Evolutionary conservation across 2,888 invertebrate genomes (phyloP).

Genomic region (Patella pellucida): DNA sequence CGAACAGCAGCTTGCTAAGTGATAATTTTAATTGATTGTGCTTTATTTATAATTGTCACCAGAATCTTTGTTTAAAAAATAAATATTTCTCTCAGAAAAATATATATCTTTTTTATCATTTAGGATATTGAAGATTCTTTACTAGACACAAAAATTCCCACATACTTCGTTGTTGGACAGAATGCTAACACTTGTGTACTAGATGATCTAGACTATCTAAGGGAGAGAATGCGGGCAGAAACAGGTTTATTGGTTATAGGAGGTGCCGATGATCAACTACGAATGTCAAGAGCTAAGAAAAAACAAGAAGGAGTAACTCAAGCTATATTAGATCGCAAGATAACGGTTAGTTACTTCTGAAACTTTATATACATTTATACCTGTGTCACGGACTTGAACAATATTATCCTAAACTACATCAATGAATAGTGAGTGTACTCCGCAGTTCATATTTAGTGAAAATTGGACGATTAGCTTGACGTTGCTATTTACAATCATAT

Average conservation of each 20-base stretch:
- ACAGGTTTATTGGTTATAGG: constrained; percentile 84
- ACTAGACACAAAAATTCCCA: constrained; percentile 81
- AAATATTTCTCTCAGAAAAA: no score
- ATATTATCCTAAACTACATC: not conserved
- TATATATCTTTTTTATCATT: constrained; percentile 16
- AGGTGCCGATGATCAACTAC: constrained; percentile 82
- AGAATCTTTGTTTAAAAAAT: no score
- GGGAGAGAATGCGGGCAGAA: constrained; percentile 83
- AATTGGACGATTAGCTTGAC: no score
- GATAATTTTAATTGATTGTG: no score
- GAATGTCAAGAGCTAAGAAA: constrained; percentile 80
- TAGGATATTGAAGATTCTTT: constrained; percentile 82
- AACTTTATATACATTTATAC: not conserved
- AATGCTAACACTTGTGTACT: constrained; percentile 76
- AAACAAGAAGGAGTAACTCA: constrained; percentile 84
- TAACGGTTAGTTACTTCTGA: constrained; percentile 73
- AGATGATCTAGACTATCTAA: constrained; percentile 83
- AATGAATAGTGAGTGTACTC: not conserved
- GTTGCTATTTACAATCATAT: no score
- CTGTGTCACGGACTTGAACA: not conserved
- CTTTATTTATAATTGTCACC: no score
- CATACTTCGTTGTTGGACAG: constrained; percentile 85
- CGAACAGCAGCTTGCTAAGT: no score
- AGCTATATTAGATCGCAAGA: constrained; percentile 83
- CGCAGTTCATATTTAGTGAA: not conserved